Conservation (phyloP, 2,797 vertebrate species). For the Pseudochirops corinnae region DNA sequence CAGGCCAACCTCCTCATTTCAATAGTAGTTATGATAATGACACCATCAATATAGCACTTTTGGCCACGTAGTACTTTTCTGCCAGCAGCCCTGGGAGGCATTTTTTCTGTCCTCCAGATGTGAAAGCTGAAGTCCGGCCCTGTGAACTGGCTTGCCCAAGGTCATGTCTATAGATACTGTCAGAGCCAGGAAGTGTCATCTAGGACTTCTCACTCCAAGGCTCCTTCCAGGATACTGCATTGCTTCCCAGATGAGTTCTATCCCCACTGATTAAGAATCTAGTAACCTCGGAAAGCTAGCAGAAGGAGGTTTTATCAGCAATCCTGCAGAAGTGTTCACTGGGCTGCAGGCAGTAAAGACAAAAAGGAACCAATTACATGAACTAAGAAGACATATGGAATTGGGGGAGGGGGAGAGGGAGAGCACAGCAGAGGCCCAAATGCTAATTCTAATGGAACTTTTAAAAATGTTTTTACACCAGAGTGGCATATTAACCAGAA, state of each 20-base stretch:
- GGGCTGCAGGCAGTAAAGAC: not conserved
- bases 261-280: not conserved
- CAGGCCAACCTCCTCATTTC: not conserved
- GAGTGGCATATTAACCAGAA: conserved; percentile 56
- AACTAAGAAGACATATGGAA: not conserved
- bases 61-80: not conserved
- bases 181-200: not conserved
- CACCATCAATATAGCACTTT: not conserved
- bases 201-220: not conserved
- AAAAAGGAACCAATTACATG: not conserved
- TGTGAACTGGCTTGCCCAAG: not conserved
- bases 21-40: not conserved
- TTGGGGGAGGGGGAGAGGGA: not conserved
- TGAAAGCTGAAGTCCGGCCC: not conserved
- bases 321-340: not conserved
- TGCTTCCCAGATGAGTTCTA: not conserved
- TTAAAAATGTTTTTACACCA: conserved; percentile 58
- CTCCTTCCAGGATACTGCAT: not conserved
- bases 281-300: not conserved
- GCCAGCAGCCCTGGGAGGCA: not conserved
- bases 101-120: not conserved
- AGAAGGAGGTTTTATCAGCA: not conserved
- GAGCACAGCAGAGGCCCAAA: not conserved
- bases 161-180: not conserved
- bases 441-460: conserved; percentile 53